Percentiles rank a stretch among this genome's conserved stretches.
These are phyloP conservation scores for Lathamus discolor DNA, from an alignment of 2,113 vertebrate genomes.

Conservation along the genomic window DNA sequence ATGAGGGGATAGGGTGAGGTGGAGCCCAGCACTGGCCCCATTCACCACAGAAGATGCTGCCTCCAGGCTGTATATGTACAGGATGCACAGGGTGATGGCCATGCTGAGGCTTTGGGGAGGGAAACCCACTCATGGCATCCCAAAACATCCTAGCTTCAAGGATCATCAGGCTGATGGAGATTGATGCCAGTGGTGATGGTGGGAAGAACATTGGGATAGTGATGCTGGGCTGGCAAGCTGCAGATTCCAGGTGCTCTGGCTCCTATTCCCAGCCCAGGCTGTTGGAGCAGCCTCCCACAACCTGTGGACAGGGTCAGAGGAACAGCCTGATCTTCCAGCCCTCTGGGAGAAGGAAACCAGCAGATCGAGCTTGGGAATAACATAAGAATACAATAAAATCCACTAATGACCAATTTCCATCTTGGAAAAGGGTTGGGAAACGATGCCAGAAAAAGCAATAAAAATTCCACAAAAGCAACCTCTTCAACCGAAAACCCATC, in stretches of 20 bases:
- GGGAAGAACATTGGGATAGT: neutral
- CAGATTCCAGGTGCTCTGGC: neutral
- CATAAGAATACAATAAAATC: constrained; percentile 1
- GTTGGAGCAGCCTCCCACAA: neutral
- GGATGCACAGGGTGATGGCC: neutral
- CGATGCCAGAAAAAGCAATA: constrained; percentile 45
- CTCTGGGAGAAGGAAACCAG: neutral
- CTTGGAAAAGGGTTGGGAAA: neutral
- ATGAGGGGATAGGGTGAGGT: neutral
- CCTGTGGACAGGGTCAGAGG: neutral
- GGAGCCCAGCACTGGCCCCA: neutral
- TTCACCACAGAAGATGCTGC: neutral
- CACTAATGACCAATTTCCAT: constrained; percentile 37
- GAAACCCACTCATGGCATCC: neutral
- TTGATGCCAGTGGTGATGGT: neutral
- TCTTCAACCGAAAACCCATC: constrained; percentile 8
- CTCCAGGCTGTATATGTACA: too few species aligned
- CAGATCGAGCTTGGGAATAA: neutral
- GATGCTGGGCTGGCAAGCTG: neutral
- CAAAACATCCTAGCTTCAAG: neutral
- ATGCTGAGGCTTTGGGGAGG: neutral
- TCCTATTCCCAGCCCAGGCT: neutral
- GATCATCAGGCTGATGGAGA: neutral
- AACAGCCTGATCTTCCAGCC: neutral
- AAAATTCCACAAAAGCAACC: constrained; percentile 57